Evolutionary conservation across 2,888 invertebrate genomes (phyloP), one percentile per base, ranked within the genome.

Genomic region (Cancer borealis): DNA sequence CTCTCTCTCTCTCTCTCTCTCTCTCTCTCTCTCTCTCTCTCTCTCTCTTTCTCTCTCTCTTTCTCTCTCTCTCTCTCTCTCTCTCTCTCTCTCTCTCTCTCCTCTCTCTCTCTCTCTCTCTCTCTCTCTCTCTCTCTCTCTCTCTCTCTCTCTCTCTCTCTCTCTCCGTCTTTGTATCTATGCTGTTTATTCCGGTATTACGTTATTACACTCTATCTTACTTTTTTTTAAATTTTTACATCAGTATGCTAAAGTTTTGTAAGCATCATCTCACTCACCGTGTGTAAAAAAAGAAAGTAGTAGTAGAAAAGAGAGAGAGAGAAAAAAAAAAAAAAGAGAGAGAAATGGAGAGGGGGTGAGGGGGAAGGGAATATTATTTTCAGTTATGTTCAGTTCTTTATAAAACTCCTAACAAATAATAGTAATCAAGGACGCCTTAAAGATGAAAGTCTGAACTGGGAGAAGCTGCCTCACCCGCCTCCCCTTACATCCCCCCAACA

Each of bases 401-500:
- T 66, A n/a, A 66, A 66, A 66, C 8, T 66, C n/a, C 66, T 66
- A n/a, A 66, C n/a, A 66, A 66, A 66, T 66, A 66, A 66, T 21
- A 66, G n/a, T 66, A 66, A 66, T 66, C n/a, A 66, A 66, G n/a
- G 66, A 21, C 66, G 66, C 66, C n/a, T 66, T 66, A 66, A 66
- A 66, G 66, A 66, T 66, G 66, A 66, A 66, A 21, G n/a, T 66
- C n/a, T n/a, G 66, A 66, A n/a, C n/a, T 21, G 66, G n/a, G 66
- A n/a, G 66, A 66, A n/a, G 21, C 66, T n/a, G 21, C 66, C 66
- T n/a, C 66, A n/a, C 66, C 66, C 66, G 66, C 21, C 6, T 21
- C n/a, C 21, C 3, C n/a, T n/a, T 66, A 66, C 66, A n/a, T 21
- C n/a, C 66, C n/a, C n/a, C 4, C 66, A 3, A n/a, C 8, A 21